Evolutionary conservation across 2,797 vertebrate species (phyloP), one percentile per base, ranked within the genome.

Genomic region (Anguilla megastoma): DNA sequence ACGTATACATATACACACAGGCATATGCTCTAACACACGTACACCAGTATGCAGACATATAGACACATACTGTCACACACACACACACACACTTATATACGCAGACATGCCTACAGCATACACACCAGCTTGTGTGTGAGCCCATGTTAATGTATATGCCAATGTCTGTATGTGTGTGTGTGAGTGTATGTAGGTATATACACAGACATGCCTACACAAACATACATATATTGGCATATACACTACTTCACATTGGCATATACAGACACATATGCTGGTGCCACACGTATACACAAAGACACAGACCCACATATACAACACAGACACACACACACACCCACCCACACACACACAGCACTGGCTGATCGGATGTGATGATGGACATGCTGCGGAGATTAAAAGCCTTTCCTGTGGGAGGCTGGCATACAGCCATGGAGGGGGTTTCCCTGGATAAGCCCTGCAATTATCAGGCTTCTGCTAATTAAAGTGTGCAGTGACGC

Each of bases 311-410:
- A 66, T 4, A 14, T 18, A 2, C 66, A 71, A 18, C 58, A 63
- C 58, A 63, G 9, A 63, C 58, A 63, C 16, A 87, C 36, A 88
- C 90, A 92, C 89, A 92, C 87, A 88, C 87, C 88, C 66, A 66
- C 86, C 63, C 71, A 87, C 58, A 87, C 36, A 88, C 89, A 92
- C 92, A 91, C 87, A 88, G 66, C 86, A 50, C 71, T 79, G 93
- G 94, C 94, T 90, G 91, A 91, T 80, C 84, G 36, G 36, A 41
- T 3, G 76, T 88, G 94, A 93, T 93, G 92, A 92, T 91, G 91
- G 89, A 90, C 87, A 91, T 90, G 91, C 94, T 89, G 91, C 92
- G 91, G 92, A 95, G 94, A 95, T 96, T 95, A 96, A 94, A 96
- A 85, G 87, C 88, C 87, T 86, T 86, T 71, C 89, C 74, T 84